These are phyloP conservation scores for Galerucella pusilla DNA, from an alignment of 2,888 invertebrate species.

Conservation along the genomic window DNA sequence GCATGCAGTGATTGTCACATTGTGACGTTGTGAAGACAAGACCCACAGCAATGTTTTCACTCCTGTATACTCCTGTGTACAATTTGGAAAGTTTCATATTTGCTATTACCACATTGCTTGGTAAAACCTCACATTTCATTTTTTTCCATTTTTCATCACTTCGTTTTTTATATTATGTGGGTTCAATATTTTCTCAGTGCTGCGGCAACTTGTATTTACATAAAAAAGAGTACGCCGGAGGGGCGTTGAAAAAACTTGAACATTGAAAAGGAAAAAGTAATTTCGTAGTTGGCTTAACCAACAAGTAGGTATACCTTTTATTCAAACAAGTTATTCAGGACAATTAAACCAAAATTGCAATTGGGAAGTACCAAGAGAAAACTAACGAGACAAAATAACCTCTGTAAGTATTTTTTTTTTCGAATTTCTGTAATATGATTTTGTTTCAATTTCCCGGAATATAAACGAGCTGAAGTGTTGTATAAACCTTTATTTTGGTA, in stretches of 20 bases:
- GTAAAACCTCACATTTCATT: too few relatives aligned
- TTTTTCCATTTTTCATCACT: not conserved
- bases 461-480: too few relatives aligned
- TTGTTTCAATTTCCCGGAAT: too few relatives aligned
- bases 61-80: too few relatives aligned
- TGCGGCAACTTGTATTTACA: slow-evolving; percentile 24
- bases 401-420: too few relatives aligned
- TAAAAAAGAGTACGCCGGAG: slow-evolving; percentile 25
- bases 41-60: too few relatives aligned
- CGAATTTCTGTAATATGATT: too few relatives aligned
- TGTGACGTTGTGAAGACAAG: too few relatives aligned
- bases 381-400: not conserved
- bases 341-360: slow-evolving; percentile 28
- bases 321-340: slow-evolving; percentile 21
- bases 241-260: slow-evolving; percentile 23
- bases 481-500: too few relatives aligned
- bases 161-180: not conserved
- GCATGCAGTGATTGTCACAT: too few relatives aligned
- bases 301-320: slow-evolving; percentile 5
- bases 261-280: slow-evolving; percentile 22
- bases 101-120: not conserved
- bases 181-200: slow-evolving; percentile 17
- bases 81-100: too few relatives aligned
- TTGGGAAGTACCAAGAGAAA: not conserved
- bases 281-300: slow-evolving; percentile 26